Evolutionary conservation across 1,140 invertebrate genomes (phyloP), one percentile per base, ranked within the genome.

Genomic region (Helicoverpa armigera): DNA sequence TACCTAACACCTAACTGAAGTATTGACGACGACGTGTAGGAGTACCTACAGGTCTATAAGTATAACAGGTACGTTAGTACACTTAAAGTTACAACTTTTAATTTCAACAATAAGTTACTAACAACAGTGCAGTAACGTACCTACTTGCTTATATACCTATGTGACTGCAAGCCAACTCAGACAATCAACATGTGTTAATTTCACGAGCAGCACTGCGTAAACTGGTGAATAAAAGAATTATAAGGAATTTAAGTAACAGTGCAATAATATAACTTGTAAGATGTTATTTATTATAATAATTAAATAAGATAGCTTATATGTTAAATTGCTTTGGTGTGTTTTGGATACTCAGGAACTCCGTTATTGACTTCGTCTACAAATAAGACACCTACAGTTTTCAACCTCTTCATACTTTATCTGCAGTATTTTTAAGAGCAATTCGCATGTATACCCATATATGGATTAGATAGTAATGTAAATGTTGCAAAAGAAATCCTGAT

Each of bases 281-380:
- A 53, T 48, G 23, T 77, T 75, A 69, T 60, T 53, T 18, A 54
- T 50, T 78, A 69, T 56, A 58, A 31, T 70, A 63, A 51, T 72
- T 83, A 77, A 81, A 81, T 81, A 77, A 58, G 53, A 85, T 82
- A 82, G 61, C 85, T 85, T 88, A 86, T 88, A 86, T 69, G 29
- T 80, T 86, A 86, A 81, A 81, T 83, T 83, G 79, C 89, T 86
- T 90, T 89, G 86, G 89, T 86, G 85, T 85, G 79, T 76, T 76
- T 43, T 80, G 61, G 43, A 54, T 72, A 53, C 51, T 50, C 73
- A 80, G 73, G 56, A 77, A 77, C 18, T 80, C 14, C 9, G 29
- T 74, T 74, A 70, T 31, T 56, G 54, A 78, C 29, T 65, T 51
- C 23, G 48, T 77, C 29, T 50, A 50, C 43, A 35, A 56, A 35